A percentile compares a stretch with the other conserved stretches of the same genome.
Evolutionary conservation across 2,888 invertebrate genomes (phyloP).

Genomic region (Sussaba pulchella): DNA sequence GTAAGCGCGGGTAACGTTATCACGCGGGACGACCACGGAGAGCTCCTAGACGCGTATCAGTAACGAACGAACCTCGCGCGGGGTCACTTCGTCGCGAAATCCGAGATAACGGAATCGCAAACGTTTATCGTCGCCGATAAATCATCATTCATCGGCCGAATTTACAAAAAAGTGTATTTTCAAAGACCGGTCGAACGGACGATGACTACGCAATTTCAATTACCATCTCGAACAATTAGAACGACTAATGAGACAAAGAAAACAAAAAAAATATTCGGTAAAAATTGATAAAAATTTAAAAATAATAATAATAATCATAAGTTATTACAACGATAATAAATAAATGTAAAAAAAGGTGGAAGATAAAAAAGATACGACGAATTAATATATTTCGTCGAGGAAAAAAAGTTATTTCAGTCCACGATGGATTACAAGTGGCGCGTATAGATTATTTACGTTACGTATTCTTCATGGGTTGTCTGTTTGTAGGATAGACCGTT

Average conservation of each 20-base stretch:
- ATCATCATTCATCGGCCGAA: no score
- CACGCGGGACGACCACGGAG: conserved; percentile 62
- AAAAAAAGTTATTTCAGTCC: conserved; percentile 7
- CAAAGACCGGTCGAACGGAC: background rate
- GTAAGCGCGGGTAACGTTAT: conserved; percentile 33
- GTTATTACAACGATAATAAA: no score
- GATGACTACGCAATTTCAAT: background rate
- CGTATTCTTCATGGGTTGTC: conserved; percentile 34
- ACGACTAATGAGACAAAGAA: no score
- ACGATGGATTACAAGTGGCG: background rate
- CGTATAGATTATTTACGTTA: background rate
- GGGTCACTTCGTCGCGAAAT: conserved; percentile 67
- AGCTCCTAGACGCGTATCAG: conserved; percentile 73
- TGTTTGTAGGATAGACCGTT: conserved; percentile 49
- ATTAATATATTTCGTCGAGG: background rate
- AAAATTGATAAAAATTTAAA: no score
- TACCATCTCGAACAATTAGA: background rate
- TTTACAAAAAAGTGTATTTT: no score
- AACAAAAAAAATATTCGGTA: no score
- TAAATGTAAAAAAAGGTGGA: no score
- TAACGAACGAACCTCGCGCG: conserved; percentile 75
- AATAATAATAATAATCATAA: background rate
- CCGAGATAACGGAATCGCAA: conserved; percentile 35
- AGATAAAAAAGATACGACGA: background rate
- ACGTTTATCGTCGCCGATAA: no score